Conservation (phyloP, 2,113 vertebrate genomes). For the Pachyramphus minor region DNA sequence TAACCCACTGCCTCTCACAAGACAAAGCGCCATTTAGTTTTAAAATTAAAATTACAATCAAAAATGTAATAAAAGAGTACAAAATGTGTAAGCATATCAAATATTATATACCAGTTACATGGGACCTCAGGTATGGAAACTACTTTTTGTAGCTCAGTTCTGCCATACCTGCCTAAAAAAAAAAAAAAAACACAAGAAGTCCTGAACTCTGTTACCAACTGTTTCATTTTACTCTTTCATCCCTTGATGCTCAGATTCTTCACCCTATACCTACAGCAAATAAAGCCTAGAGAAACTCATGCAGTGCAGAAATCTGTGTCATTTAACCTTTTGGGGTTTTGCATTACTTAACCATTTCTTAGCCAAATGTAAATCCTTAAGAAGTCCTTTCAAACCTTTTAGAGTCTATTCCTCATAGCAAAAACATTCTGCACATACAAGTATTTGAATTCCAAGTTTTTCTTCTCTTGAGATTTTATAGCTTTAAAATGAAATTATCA, state of each 20-base stretch:
- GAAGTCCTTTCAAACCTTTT: neutral
- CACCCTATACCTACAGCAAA: neutral
- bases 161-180: neutral
- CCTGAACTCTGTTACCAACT: neutral
- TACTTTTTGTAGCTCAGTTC: neutral
- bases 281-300: neutral
- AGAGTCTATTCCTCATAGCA: neutral
- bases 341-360: neutral
- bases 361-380: neutral
- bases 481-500: neutral
- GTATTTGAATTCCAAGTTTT: neutral
- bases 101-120: neutral
- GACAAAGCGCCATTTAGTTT: neutral
- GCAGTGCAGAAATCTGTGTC: neutral
- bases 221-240: neutral
- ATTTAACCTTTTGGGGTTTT: neutral
- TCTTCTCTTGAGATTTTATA: neutral
- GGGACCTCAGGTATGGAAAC: neutral
- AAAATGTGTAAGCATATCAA: neutral
- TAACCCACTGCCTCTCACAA: neutral
- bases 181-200: too few relatives aligned
- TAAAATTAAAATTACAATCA: neutral
- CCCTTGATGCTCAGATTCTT: neutral
- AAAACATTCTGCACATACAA: neutral
- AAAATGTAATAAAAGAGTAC: neutral